Evolutionary conservation across 2,113 vertebrate genomes (phyloP), one percentile per base, ranked within the genome.

Genomic region (Oncorhynchus kisutch): DNA sequence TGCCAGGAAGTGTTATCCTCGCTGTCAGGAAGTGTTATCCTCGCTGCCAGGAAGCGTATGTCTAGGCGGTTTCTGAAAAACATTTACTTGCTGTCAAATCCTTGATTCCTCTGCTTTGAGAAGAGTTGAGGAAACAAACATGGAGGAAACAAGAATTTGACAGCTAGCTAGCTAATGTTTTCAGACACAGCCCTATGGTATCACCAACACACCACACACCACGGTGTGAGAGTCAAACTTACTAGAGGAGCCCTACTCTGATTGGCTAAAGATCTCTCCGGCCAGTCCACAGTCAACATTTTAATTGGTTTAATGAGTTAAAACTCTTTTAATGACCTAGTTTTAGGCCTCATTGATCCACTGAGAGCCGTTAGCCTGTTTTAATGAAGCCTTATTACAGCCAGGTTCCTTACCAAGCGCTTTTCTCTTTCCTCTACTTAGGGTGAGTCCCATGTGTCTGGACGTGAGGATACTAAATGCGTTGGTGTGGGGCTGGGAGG

Each of bases 301-400:
- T 70, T 72, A 78, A 78, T 78, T 67, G 64, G 54, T 74, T 78
- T 78, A 78, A 74, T 62, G 73, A 78, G 25, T 74, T 74, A 57
- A 73, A 76, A 70, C 49, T 72, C 25, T 70, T 39, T 73, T 78
- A 81, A 74, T 45, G 67, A 65, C 57, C 75, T 71, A 29, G 51
- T 75, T 78, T 78, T 62, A 78, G 67, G 85, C 68, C 54, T 72
- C 68, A 72, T 71, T 66, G 81, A 64, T 34, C 72, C 68, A 31
- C 75, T 62, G 57, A 57, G 59, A 81, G 70, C 66, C 49, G 49
- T 48, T 65, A 81, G 70, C 66, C 49, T 22, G n/a, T 49, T 34
- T 78, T 78, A 70, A 78, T 80, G 71, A 74, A 65, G 67, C 49
- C 45, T 20, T 62, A 62, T 62, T 62, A 9, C n/a, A 20, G 7